Evolutionary conservation across 2,888 invertebrate species (phyloP).

Genomic region (Lamproptera curius): DNA sequence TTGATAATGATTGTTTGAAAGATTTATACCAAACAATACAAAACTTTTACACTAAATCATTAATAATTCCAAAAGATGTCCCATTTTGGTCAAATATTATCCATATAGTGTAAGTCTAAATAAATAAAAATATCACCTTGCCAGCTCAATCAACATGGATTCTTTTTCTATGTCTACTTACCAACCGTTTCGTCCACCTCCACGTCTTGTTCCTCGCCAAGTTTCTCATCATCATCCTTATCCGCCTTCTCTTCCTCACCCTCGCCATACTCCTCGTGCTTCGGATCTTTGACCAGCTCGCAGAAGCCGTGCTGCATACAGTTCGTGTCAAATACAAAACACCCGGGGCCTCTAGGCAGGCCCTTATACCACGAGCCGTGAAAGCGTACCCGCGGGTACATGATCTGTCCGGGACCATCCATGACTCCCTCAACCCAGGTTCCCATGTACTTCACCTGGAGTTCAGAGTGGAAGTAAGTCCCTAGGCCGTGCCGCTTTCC

Average conservation of each 20-base stretch:
- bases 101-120: no score
- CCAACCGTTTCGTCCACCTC: slow-evolving; percentile 61
- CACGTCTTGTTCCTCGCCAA: slow-evolving; percentile 57
- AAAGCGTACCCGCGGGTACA: slow-evolving; percentile 81
- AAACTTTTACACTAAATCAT: no score
- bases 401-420: slow-evolving; percentile 85
- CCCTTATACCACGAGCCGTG: slow-evolving; percentile 86
- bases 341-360: slow-evolving; percentile 84
- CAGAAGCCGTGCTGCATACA: slow-evolving; percentile 87
- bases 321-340: slow-evolving; percentile 86
- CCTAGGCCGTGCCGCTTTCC: slow-evolving; percentile 88
- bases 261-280: slow-evolving; percentile 52
- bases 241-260: slow-evolving; percentile 66
- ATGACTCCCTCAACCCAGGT: slow-evolving; percentile 87
- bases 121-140: no score
- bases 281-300: slow-evolving; percentile 77
- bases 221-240: slow-evolving; percentile 53
- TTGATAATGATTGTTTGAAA: no score
- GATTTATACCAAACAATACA: no score
- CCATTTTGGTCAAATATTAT: no score
- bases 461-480: slow-evolving; percentile 82
- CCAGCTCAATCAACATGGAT: no score
- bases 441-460: slow-evolving; percentile 80
- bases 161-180: no score
- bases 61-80: no score